Conservation (phyloP, 30 jellyfish, hydroid and myxozoan species). For the Chrysaora quinquecirrha region DNA sequence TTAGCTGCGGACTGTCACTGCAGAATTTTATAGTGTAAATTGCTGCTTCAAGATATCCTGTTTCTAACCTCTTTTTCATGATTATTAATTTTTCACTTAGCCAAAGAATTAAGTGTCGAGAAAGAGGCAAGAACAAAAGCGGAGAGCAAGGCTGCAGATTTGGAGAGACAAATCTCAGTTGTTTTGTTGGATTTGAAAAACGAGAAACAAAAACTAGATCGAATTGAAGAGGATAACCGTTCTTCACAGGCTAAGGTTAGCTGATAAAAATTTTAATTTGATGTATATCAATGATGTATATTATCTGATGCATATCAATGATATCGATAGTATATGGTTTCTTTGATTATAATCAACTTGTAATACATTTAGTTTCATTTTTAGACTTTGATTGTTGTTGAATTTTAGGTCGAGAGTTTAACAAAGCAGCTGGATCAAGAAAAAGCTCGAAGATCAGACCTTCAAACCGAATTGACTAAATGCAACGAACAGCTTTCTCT, state of each 20-base stretch:
- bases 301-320: no score
- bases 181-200: constrained; percentile 85
- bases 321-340: no score
- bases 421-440: constrained; percentile 73
- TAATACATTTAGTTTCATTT: neutral
- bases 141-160: constrained; percentile 94
- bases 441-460: constrained; percentile 58
- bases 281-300: no score
- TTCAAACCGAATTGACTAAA: constrained; percentile 70
- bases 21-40: no score
- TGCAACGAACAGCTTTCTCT: constrained; percentile 73
- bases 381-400: neutral
- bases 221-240: constrained; percentile 80
- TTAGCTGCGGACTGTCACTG: no score
- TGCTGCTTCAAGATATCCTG: no score
- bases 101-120: constrained; percentile 77
- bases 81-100: constrained; percentile 21
- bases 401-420: constrained; percentile 80
- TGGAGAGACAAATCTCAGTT: constrained; percentile 90
- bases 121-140: constrained; percentile 83
- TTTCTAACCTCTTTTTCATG: neutral
- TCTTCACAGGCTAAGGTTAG: constrained; percentile 77
- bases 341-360: neutral
- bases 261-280: no score
- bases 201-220: constrained; percentile 74